Conservation (phyloP, 2,888 invertebrate genomes). For the Encarsia formosa region DNA sequence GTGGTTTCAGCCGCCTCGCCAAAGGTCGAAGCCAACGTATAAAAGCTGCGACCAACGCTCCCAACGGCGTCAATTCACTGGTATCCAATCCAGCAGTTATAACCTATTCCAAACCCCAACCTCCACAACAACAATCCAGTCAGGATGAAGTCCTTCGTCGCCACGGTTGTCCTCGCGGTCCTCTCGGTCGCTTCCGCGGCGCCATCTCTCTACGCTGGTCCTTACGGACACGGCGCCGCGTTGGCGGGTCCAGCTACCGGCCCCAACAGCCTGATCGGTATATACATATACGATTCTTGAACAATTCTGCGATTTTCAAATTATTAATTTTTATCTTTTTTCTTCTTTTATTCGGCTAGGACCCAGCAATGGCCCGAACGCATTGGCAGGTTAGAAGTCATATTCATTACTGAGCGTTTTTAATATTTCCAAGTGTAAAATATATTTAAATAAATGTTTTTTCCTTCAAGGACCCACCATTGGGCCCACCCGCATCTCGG, state of each 20-base stretch:
- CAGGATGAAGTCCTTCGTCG: slow-evolving; percentile 39
- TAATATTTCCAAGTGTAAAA: too few species aligned
- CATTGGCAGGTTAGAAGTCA: too few species aligned
- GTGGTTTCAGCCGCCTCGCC: neutral
- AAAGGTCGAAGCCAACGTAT: slow-evolving; percentile 6
- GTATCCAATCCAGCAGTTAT: slow-evolving; percentile 10
- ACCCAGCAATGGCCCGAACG: slow-evolving; percentile 39
- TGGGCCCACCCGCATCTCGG: slow-evolving; percentile 45
- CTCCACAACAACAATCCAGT: slow-evolving; percentile 15
- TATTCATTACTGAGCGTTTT: too few species aligned
- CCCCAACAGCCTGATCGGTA: slow-evolving; percentile 39
- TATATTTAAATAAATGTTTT: too few species aligned
- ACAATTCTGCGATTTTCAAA: too few species aligned
- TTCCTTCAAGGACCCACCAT: slow-evolving; percentile 43
- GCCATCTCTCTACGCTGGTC: slow-evolving; percentile 39
- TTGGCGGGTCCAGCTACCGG: slow-evolving; percentile 44
- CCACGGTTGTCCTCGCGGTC: slow-evolving; percentile 36
- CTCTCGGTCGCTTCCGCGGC: slow-evolving; percentile 41
- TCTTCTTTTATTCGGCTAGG: too few species aligned
- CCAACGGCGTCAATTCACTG: slow-evolving; percentile 12
- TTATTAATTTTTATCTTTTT: too few species aligned
- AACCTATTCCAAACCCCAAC: slow-evolving; percentile 11
- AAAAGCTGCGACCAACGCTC: slow-evolving; percentile 12
- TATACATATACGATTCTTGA: too few species aligned
- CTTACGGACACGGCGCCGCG: slow-evolving; percentile 37